A percentile compares a stretch with the other conserved stretches of the same genome.
Conservation (phyloP, 1,140 invertebrate genomes). For the Coelopa frigida region DNA sequence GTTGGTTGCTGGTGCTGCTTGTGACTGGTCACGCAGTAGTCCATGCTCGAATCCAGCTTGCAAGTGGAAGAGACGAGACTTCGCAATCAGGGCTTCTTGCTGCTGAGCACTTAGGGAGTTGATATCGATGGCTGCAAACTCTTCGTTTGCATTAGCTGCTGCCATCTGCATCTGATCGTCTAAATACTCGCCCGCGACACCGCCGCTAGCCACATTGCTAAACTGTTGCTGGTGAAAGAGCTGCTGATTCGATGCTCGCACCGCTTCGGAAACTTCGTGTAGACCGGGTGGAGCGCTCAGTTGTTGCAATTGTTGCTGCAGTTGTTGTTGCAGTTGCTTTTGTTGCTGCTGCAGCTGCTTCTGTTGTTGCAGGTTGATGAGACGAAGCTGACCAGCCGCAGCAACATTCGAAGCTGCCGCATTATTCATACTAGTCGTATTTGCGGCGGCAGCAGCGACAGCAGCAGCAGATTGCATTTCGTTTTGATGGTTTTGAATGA, state of each 20-base stretch:
- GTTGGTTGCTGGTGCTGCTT: slow-evolving; percentile 12
- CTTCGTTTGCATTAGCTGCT: slow-evolving; percentile 20
- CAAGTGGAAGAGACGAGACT: slow-evolving; percentile 39
- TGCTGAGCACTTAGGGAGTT: slow-evolving; percentile 40
- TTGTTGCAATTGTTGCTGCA: slow-evolving; percentile 45
- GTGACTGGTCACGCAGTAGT: slow-evolving; percentile 2
- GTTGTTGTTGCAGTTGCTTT: slow-evolving; percentile 38
- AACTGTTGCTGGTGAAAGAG: slow-evolving; percentile 39
- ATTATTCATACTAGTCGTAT: slow-evolving; percentile 13
- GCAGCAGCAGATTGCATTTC: slow-evolving; percentile 39
- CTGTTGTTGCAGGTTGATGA: slow-evolving; percentile 34
- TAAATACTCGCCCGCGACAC: background rate
- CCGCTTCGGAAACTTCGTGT: slow-evolving; percentile 52
- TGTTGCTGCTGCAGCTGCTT: slow-evolving; percentile 42
- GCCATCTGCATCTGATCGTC: slow-evolving; percentile 16
- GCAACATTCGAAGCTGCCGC: slow-evolving; percentile 11
- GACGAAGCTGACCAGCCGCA: slow-evolving; percentile 26
- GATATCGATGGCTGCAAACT: slow-evolving; percentile 35
- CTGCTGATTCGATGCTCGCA: slow-evolving; percentile 45
- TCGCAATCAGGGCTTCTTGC: slow-evolving; percentile 40
- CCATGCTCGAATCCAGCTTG: slow-evolving; percentile 41
- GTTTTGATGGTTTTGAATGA: slow-evolving; percentile 42
- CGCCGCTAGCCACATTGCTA: slow-evolving; percentile 15
- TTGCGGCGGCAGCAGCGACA: slow-evolving; percentile 26
- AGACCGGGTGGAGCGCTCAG: slow-evolving; percentile 45